Base-by-base conservation (phyloP, 2,797 vertebrate species). In the Champsocephalus gunnari region DNA sequence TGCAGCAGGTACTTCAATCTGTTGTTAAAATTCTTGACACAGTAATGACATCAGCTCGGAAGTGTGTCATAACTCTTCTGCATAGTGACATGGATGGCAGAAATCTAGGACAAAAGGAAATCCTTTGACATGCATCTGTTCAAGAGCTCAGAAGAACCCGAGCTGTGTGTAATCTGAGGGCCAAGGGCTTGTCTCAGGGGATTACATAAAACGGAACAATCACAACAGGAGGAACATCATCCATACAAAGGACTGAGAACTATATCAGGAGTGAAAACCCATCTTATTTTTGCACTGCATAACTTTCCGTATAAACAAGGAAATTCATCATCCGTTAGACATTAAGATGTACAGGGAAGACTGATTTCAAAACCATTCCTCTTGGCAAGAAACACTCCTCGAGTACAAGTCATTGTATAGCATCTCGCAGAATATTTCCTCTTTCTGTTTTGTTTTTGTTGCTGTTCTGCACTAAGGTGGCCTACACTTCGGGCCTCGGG, bases 61-160 rank as follows among this genome's bases (percentile, higher is more conserved):
- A 19, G 41, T 17, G 56, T 82, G 80, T 57, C 59, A 71, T 90
- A 82, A 89, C 45, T 92, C 79, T 81, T 47, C 47, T 19, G 44
- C 0, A 7, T 0, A 64, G 74, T 77, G 87, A 92, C 83, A 83
- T 74, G 24, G 75, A 81, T 78, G 83, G 78, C 71, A 83, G 69
- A 88, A 79, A 83, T 63, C 61, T 76, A 57, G 79, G 80, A 87
- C 62, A 5, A 70, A 71, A 79, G 87, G 89, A 94, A 92, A 88
- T 90, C 90, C 82, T 89, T 72, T 57, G 71, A 84, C 77, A 86
- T 59, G 53, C 84, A 80, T 91, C 86, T 91, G 89, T 64, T 84
- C 32, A 80, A 80, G 28, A 83, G 81, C 72, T 93, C 81, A 83
- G 68, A 73, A 83, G 68, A 73, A 38, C 41, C 43, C 4, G 45